Evolutionary conservation across 1,140 invertebrate species (phyloP).

Genomic region (Caenorhabditis latens): DNA sequence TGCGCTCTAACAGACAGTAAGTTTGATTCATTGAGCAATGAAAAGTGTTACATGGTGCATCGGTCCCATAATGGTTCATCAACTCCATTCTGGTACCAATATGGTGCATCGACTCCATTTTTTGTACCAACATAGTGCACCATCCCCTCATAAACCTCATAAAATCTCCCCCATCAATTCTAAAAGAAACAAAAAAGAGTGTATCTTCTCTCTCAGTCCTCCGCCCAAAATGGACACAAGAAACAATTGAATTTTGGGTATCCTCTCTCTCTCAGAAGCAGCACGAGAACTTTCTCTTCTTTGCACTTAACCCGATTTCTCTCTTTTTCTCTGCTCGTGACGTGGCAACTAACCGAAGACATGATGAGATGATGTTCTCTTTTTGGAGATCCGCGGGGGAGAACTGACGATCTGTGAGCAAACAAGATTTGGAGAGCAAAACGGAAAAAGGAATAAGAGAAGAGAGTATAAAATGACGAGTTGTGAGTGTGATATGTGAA

Average conservation of each 20-base stretch:
- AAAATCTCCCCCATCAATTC: background rate
- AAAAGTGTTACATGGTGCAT: no score
- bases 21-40: no score
- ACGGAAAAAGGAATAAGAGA: background rate
- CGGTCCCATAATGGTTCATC: no score
- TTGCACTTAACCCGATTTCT: conserved; percentile 41
- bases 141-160: background rate
- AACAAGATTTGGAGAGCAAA: conserved; percentile 27
- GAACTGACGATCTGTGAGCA: conserved; percentile 34
- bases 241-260: conserved; percentile 38
- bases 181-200: background rate
- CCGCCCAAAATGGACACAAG: background rate
- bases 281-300: background rate
- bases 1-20: no score
- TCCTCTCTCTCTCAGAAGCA: background rate
- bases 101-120: no score
- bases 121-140: no score
- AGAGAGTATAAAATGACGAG: conserved; percentile 32
- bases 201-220: background rate
- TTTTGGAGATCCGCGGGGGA: background rate
- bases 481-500: background rate
- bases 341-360: conserved; percentile 48
- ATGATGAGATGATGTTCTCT: background rate
- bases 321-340: background rate
- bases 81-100: no score